A percentile compares a stretch with the other conserved stretches of the same genome.
phyloP scores from a whole-genome alignment of 2,113 vertebrate species.

The Bothrops jararaca region DNA sequence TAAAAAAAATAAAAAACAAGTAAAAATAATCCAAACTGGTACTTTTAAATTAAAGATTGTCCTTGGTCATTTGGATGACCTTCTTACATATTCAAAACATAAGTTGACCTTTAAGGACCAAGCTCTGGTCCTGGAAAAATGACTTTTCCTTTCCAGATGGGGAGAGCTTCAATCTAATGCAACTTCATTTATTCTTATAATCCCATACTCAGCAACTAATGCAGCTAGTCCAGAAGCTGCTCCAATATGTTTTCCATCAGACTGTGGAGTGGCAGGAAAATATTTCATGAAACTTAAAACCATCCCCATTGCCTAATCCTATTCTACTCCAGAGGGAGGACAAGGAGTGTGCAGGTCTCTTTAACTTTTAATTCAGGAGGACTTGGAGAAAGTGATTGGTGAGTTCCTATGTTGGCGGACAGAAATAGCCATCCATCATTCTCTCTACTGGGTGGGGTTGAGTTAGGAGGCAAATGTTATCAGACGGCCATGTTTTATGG shows the following conservation, averaged over 20 bases:
- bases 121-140: neutral
- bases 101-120: neutral
- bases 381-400: neutral
- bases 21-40: neutral
- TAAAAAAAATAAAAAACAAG: neutral
- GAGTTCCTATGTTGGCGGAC: neutral
- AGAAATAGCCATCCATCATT: neutral
- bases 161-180: neutral
- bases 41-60: neutral
- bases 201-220: neutral
- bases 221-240: neutral
- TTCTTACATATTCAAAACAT: neutral
- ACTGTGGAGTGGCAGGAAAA: neutral
- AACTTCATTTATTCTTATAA: neutral
- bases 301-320: neutral
- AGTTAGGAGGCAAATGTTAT: no score
- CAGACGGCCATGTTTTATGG: no score
- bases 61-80: neutral
- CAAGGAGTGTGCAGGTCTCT: neutral
- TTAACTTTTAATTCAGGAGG: neutral
- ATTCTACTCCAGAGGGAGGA: neutral
- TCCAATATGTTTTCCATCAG: neutral
- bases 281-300: neutral
- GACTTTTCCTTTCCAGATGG: neutral
- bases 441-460: no score